Percentiles rank a stretch among this genome's conserved stretches.
Evolutionary conservation across 2,888 invertebrate genomes (phyloP).

Genomic region (Zaprionus lineosus): DNA sequence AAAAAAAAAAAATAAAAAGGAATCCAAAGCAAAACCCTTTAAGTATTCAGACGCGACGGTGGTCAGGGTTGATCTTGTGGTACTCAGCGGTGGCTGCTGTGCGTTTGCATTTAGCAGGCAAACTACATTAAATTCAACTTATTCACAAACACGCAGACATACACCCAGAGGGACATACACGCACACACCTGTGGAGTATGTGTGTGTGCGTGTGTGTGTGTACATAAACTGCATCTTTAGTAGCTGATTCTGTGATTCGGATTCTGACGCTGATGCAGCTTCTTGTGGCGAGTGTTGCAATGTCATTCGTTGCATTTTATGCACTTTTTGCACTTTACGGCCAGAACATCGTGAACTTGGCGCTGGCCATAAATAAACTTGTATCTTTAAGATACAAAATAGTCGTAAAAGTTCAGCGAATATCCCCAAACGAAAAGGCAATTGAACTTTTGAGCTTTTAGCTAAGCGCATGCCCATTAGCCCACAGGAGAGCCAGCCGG

Average conservation of each 20-base stretch:
- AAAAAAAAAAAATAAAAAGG: constrained; percentile 46
- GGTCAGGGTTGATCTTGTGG: constrained; percentile 44
- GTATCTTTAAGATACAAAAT: constrained; percentile 73
- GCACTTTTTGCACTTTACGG: constrained; percentile 74
- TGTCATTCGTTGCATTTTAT: constrained; percentile 74
- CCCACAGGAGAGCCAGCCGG: constrained; percentile 6
- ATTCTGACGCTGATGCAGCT: constrained; percentile 68
- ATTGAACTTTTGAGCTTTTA: constrained; percentile 51
- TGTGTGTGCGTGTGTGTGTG: not conserved
- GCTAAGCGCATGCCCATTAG: constrained; percentile 32
- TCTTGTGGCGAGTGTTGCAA: constrained; percentile 67
- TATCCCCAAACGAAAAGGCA: constrained; percentile 46
- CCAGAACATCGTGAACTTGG: constrained; percentile 51
- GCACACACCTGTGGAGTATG: constrained; percentile 1
- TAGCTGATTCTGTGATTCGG: constrained; percentile 68
- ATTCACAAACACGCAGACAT: constrained; percentile 47
- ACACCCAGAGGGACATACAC: not conserved
- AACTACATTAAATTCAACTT: constrained; percentile 75
- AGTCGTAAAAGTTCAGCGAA: constrained; percentile 75
- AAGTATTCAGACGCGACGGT: constrained; percentile 74
- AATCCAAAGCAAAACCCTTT: constrained; percentile 66
- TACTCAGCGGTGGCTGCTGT: constrained; percentile 26
- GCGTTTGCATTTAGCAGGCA: constrained; percentile 69
- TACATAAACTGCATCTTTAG: constrained; percentile 63
- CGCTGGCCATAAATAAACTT: constrained; percentile 73